phyloP scores from a whole-genome alignment of 2,888 invertebrate genomes.

The Drosophila picticornis region DNA sequence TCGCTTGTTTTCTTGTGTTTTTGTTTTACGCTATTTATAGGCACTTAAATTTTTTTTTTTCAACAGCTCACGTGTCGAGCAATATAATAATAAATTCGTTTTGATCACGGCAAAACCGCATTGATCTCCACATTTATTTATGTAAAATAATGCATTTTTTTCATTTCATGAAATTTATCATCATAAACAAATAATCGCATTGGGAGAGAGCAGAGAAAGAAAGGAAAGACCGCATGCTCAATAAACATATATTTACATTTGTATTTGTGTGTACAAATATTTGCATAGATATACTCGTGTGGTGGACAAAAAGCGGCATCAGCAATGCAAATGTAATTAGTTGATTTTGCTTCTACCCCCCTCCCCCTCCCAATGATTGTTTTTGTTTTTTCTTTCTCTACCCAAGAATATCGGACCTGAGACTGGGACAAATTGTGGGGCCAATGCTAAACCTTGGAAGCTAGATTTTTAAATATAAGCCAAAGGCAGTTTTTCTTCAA shows the following conservation, averaged over 20 bases:
- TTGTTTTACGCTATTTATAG: conserved; percentile 29
- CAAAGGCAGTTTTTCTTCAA: conserved; percentile 24
- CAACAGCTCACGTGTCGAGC: conserved; percentile 38
- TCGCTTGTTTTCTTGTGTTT: conserved; percentile 17
- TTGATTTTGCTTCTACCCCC: conserved; percentile 2
- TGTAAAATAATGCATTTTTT: conserved; percentile 3
- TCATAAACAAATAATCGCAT: conserved; percentile 27
- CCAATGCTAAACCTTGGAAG: conserved; percentile 29
- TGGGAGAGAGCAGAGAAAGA: background rate
- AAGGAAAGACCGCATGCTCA: conserved; percentile 7
- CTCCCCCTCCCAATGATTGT: too few species aligned
- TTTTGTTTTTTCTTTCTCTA: conserved; percentile 26
- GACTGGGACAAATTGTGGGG: background rate
- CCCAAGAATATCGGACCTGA: background rate
- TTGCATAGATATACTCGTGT: conserved; percentile 17
- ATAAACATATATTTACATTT: background rate
- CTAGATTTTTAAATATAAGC: conserved; percentile 26
- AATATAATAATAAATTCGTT: conserved; percentile 5
- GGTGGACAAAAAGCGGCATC: conserved; percentile 7
- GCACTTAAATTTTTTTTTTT: conserved; percentile 9
- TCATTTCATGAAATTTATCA: conserved; percentile 31
- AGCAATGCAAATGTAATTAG: conserved; percentile 48
- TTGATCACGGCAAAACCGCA: conserved; percentile 27
- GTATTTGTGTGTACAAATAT: conserved; percentile 18
- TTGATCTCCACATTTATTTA: conserved; percentile 12